phyloP scores from a whole-genome alignment of 2,797 vertebrate genomes.

The Onychomys arenicola region DNA sequence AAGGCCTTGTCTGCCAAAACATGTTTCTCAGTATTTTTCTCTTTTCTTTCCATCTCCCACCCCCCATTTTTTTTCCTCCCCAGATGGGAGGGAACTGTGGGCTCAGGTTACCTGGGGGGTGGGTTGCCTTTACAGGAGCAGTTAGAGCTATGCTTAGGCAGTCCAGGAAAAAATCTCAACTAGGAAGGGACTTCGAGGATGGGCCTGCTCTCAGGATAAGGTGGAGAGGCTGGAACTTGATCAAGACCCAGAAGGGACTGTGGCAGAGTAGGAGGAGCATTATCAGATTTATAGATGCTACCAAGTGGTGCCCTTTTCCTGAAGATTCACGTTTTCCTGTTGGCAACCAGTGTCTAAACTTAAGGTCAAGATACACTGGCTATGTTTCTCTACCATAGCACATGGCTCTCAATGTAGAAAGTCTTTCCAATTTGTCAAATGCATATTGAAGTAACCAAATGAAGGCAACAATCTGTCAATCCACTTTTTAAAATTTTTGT shows the following conservation, averaged over 20 bases:
- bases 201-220: neutral
- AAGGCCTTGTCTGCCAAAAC: slow-evolving; percentile 83
- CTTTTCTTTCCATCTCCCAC: slow-evolving; percentile 28
- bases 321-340: slow-evolving; percentile 24
- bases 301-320: neutral
- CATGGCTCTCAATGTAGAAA: neutral
- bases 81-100: slow-evolving; percentile 59
- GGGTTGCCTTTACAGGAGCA: neutral
- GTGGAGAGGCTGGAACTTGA: neutral
- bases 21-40: slow-evolving; percentile 82
- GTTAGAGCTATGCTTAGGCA: neutral
- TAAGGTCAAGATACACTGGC: neutral
- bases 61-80: neutral
- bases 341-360: neutral
- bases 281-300: neutral
- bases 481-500: neutral
- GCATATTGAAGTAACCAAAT: neutral
- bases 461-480: neutral
- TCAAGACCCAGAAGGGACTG: neutral
- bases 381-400: neutral
- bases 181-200: neutral
- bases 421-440: neutral
- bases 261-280: neutral
- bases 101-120: slow-evolving; percentile 62
- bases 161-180: neutral